phyloP scores from a whole-genome alignment of 2,888 invertebrate species.

The Carabus problematicus region DNA sequence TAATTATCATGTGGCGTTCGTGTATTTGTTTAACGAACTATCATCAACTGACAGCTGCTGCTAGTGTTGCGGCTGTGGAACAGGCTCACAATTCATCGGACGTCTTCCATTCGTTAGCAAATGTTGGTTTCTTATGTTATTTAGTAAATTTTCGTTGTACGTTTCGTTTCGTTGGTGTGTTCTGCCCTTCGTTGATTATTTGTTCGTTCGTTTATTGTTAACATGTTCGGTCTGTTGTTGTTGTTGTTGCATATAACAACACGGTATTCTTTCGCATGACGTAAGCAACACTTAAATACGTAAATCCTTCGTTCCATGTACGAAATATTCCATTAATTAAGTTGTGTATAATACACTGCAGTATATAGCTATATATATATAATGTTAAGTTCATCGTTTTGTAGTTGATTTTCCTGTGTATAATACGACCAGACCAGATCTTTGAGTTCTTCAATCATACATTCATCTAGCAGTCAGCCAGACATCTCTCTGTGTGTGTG shows the following conservation, averaged over 20 bases:
- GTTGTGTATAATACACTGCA: not conserved
- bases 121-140: not conserved
- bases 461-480: not conserved
- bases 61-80: too few species aligned
- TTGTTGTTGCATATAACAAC: too few species aligned
- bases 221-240: too few species aligned
- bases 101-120: not conserved
- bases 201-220: too few species aligned
- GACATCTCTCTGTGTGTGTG: constrained; percentile 5
- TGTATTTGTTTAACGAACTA: too few species aligned
- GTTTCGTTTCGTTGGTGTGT: constrained; percentile 1
- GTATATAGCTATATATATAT: too few species aligned
- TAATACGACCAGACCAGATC: not conserved
- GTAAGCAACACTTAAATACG: constrained; percentile 1
- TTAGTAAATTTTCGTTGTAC: not conserved
- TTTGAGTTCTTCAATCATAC: not conserved
- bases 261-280: not conserved
- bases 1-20: too few species aligned
- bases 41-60: too few species aligned
- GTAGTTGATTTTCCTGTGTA: not conserved
- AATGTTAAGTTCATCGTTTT: too few species aligned
- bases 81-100: not conserved
- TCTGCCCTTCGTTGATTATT: too few species aligned
- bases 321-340: constrained; percentile 10
- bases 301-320: not conserved